A percentile compares a stretch with the other conserved stretches of the same genome.
phyloP scores from a whole-genome alignment of 30 jellyfish, hydroid and myxozoan genomes.

The Hydractinia symbiolongicarpus region DNA sequence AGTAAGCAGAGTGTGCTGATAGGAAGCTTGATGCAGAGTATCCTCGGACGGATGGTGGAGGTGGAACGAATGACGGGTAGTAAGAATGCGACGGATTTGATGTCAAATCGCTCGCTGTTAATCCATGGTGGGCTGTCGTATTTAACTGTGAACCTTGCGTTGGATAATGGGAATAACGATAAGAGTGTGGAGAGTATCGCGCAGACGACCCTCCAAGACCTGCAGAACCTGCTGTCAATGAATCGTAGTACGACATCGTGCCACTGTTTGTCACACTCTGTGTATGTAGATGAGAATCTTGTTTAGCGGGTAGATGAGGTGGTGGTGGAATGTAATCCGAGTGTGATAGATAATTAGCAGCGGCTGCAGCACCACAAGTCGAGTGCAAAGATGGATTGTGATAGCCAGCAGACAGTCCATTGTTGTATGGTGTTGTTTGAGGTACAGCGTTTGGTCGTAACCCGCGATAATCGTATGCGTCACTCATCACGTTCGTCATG shows the following conservation, averaged over 20 bases:
- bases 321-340: slow-evolving; percentile 68
- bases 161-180: slow-evolving; percentile 74
- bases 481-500: slow-evolving; percentile 12
- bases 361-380: slow-evolving; percentile 60
- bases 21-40: slow-evolving; percentile 37
- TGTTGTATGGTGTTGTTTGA: slow-evolving; percentile 14
- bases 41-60: slow-evolving; percentile 72
- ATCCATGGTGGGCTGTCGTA: slow-evolving; percentile 71
- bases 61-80: slow-evolving; percentile 92
- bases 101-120: slow-evolving; percentile 59
- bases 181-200: slow-evolving; percentile 82
- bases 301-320: slow-evolving; percentile 76
- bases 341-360: slow-evolving; percentile 35
- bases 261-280: slow-evolving; percentile 63
- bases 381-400: slow-evolving; percentile 81
- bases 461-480: slow-evolving; percentile 25
- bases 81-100: slow-evolving; percentile 63
- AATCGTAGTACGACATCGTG: slow-evolving; percentile 65
- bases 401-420: slow-evolving; percentile 28
- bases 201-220: slow-evolving; percentile 43
- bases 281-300: slow-evolving; percentile 70
- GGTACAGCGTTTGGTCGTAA: background rate
- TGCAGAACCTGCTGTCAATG: slow-evolving; percentile 53
- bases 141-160: slow-evolving; percentile 53
- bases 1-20: slow-evolving; percentile 71